These are phyloP conservation scores for Rhopilema esculentum DNA, from an alignment of 30 jellyfish, hydroid and myxozoan genomes.

Conservation along the genomic window DNA sequence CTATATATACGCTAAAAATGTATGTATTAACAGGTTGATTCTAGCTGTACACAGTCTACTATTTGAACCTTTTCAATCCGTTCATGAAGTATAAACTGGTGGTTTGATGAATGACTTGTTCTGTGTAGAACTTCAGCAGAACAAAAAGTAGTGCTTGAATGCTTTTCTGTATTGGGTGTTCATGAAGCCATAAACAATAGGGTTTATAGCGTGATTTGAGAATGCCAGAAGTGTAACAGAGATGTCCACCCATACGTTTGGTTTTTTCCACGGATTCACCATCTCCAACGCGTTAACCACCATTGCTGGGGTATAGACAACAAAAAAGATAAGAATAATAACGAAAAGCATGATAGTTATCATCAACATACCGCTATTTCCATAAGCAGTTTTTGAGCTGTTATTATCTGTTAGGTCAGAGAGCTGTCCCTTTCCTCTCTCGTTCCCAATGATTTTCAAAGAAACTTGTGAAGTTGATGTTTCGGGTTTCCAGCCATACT, in stretches of 20 bases:
- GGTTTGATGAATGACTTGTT: neutral
- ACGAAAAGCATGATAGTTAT: slow-evolving; percentile 46
- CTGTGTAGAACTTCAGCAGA: neutral
- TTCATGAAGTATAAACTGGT: too few relatives aligned
- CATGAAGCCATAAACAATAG: slow-evolving; percentile 50
- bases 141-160: neutral
- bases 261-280: slow-evolving; percentile 14
- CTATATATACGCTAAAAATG: too few relatives aligned
- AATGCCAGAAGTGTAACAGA: slow-evolving; percentile 36
- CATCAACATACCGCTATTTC: slow-evolving; percentile 3
- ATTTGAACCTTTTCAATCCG: too few relatives aligned
- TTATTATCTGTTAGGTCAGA: neutral
- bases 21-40: too few relatives aligned
- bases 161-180: slow-evolving; percentile 64
- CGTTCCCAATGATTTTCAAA: slow-evolving; percentile 12
- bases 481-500: neutral
- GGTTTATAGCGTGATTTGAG: slow-evolving; percentile 63
- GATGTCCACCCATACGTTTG: slow-evolving; percentile 56
- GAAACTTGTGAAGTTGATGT: slow-evolving; percentile 38
- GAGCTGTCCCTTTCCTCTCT: neutral
- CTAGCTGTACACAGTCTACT: too few relatives aligned
- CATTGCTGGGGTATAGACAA: slow-evolving; percentile 63
- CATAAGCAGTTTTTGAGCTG: neutral
- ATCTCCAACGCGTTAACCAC: slow-evolving; percentile 23
- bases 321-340: slow-evolving; percentile 22